These are phyloP conservation scores for Tanypteryx hageni DNA, from an alignment of 2,888 invertebrate species.

Conservation along the genomic window DNA sequence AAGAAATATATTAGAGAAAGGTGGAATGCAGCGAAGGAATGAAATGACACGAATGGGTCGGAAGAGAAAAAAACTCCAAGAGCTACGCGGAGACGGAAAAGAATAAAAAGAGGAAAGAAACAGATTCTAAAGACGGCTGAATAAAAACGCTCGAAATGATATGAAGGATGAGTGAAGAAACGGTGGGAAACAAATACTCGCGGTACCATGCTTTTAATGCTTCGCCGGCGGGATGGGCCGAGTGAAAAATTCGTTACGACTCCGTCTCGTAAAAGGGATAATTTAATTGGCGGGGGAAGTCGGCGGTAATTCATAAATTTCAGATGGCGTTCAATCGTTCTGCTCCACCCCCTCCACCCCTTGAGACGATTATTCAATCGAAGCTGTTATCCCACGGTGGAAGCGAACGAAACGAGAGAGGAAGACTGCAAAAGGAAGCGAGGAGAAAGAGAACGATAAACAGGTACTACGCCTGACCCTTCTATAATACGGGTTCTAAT, in stretches of 20 bases:
- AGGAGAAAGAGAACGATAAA: no score
- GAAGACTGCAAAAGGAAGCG: background rate
- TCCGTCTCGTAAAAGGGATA: background rate
- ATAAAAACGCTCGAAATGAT: no score
- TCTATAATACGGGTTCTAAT: no score
- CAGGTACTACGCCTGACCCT: no score
- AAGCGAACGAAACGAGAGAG: background rate
- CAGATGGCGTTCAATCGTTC: background rate
- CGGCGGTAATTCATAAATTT: background rate
- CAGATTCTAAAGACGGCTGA: no score
- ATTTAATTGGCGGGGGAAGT: background rate
- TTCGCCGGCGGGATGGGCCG: background rate
- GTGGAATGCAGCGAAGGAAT: no score
- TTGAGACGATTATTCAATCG: background rate
- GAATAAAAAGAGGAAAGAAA: no score
- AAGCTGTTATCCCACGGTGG: background rate
- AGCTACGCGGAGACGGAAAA: no score
- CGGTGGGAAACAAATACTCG: background rate
- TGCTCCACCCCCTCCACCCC: background rate
- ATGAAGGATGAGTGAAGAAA: constrained; percentile 11
- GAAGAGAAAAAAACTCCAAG: no score
- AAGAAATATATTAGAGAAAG: no score
- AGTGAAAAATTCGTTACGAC: background rate
- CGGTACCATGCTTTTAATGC: background rate
- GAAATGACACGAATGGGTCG: no score